Percentiles rank a stretch among this genome's conserved stretches.
Conservation (phyloP, 2,797 vertebrate genomes). For the Helicolenus hilgendorfi region DNA sequence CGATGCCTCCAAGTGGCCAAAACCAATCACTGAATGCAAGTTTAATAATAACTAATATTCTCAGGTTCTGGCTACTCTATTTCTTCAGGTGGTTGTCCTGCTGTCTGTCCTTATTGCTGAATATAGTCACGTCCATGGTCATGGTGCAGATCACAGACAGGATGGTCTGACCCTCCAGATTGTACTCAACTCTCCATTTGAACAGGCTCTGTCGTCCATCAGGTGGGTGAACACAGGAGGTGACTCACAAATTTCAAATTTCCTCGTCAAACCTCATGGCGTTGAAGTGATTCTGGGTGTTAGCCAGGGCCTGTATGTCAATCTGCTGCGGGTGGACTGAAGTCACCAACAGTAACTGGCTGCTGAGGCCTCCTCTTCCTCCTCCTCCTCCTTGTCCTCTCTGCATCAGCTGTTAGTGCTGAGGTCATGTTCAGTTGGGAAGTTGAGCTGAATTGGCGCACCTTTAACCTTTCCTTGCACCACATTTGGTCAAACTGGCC, state of each 20-base stretch:
- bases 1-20: neutral
- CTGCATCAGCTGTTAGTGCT: neutral
- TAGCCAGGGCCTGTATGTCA: neutral
- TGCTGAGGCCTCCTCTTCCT: neutral
- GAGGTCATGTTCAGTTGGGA: neutral
- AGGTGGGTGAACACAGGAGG: neutral
- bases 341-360: neutral
- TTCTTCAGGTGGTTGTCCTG: neutral
- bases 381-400: neutral
- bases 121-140: neutral
- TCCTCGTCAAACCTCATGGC: neutral
- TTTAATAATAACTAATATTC: neutral
- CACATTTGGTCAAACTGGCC: conserved; percentile 13
- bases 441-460: neutral
- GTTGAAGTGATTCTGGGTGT: neutral
- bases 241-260: neutral
- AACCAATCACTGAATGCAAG: neutral
- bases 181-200: neutral
- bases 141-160: conserved; percentile 6
- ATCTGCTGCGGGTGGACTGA: neutral
- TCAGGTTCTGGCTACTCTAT: neutral
- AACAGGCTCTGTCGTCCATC: neutral
- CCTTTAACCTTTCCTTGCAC: neutral
- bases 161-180: neutral
- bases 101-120: neutral